These are phyloP conservation scores for Ctena decussata DNA, from an alignment of 2,888 invertebrate species.

Conservation along the genomic window DNA sequence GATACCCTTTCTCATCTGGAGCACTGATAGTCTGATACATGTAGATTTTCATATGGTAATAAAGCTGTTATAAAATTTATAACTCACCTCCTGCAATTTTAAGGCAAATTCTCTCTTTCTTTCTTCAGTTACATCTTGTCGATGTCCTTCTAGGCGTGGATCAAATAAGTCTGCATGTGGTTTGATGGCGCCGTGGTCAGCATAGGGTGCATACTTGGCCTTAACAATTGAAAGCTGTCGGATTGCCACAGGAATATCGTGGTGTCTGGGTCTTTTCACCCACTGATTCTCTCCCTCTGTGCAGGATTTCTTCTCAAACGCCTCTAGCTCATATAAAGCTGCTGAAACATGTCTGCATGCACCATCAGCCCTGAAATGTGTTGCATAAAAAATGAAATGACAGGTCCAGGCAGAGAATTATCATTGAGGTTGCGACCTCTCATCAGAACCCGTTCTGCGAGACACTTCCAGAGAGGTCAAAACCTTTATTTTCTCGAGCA, in stretches of 20 bases:
- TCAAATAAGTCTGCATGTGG: not conserved
- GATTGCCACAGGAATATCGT: conserved; percentile 14
- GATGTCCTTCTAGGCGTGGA: not conserved
- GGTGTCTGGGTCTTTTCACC: conserved; percentile 16
- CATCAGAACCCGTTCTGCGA: too few relatives aligned
- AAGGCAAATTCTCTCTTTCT: too few relatives aligned
- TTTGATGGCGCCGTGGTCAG: not conserved
- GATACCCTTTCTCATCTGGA: too few relatives aligned
- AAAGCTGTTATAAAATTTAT: not conserved
- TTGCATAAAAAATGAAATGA: not conserved
- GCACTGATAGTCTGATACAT: too few relatives aligned
- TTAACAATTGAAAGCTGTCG: conserved; percentile 15
- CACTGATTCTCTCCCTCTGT: conserved; percentile 30
- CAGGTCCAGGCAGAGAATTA: too few relatives aligned
- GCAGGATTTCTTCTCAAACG: conserved; percentile 26
- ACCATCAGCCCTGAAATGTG: conserved; percentile 25
- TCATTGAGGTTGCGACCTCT: too few relatives aligned
- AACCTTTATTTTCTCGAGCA: too few relatives aligned
- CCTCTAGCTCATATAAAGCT: conserved; percentile 27
- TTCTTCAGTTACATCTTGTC: not conserved
- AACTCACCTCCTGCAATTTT: conserved; percentile 1
- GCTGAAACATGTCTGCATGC: conserved; percentile 30
- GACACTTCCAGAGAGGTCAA: too few relatives aligned
- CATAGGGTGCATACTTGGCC: not conserved
- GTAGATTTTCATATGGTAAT: not conserved